A percentile compares a stretch with the other conserved stretches of the same genome.
These are phyloP conservation scores for Digitonthophagus gazella DNA, from an alignment of 2,888 invertebrate species.

Conservation along the genomic window DNA sequence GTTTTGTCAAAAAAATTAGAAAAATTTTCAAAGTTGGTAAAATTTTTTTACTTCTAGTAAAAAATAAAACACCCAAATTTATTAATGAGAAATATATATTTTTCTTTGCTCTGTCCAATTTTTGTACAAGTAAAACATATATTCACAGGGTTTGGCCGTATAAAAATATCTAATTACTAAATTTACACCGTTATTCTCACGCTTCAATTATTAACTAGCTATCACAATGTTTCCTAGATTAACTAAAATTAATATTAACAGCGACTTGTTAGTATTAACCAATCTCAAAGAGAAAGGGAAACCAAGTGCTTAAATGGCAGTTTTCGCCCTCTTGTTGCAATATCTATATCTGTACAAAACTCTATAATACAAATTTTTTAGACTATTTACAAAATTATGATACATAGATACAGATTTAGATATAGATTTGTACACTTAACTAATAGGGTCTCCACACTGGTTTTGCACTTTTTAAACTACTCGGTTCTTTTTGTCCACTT, in stretches of 20 bases:
- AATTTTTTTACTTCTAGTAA: no score
- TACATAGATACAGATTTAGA: constrained; percentile 2
- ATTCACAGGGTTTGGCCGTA: background rate
- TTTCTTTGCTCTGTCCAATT: background rate
- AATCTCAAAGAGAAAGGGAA: no score
- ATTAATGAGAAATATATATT: background rate
- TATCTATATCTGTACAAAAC: no score
- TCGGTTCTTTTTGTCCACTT: background rate
- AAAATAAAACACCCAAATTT: background rate
- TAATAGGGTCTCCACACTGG: constrained; percentile 76
- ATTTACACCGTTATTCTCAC: background rate
- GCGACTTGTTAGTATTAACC: no score
- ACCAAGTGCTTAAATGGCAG: no score
- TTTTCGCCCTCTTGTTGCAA: no score
- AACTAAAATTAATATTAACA: constrained; percentile 5
- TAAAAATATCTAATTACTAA: background rate
- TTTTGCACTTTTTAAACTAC: constrained; percentile 57
- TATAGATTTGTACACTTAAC: constrained; percentile 28
- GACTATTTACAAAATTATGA: constrained; percentile 16
- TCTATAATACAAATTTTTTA: no score
- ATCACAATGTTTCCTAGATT: background rate
- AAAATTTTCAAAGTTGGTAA: no score
- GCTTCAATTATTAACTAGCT: background rate
- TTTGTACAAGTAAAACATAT: background rate
- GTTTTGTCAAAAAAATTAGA: no score